phyloP scores from a whole-genome alignment of 2,888 invertebrate species.

The Ephialtes manifestator region DNA sequence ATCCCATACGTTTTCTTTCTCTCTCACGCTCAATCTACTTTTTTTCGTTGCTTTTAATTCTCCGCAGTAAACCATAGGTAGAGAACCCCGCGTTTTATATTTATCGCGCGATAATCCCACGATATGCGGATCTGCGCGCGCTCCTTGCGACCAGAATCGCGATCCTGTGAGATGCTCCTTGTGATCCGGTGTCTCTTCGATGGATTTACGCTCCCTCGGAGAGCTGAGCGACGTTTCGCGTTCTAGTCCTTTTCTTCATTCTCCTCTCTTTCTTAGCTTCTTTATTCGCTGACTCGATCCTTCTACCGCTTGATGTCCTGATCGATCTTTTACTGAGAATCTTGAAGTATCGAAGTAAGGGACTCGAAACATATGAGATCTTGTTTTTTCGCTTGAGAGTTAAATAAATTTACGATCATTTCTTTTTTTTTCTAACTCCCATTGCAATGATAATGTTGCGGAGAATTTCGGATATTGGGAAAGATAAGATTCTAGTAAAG shows the following conservation, averaged over 20 bases:
- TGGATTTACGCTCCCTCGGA: conserved; percentile 63
- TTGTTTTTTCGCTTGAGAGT: not conserved
- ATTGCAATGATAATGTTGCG: not conserved
- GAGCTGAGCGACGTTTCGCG: conserved; percentile 55
- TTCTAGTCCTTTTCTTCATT: conserved; percentile 38
- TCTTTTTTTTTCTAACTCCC: not conserved
- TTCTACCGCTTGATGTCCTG: conserved; percentile 30
- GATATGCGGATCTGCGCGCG: conserved; percentile 66
- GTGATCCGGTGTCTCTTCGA: conserved; percentile 53
- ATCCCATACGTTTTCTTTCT: conserved; percentile 54
- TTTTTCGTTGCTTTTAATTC: conserved; percentile 46
- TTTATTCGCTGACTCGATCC: conserved; percentile 34
- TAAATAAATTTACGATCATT: not conserved
- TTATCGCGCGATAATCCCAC: conserved; percentile 74
- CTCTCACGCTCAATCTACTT: conserved; percentile 52
- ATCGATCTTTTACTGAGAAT: conserved; percentile 60
- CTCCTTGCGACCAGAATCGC: conserved; percentile 51
- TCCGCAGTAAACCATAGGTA: conserved; percentile 28
- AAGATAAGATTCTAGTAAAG: not conserved
- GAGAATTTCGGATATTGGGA: not conserved
- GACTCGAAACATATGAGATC: not conserved
- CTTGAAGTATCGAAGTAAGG: conserved; percentile 12
- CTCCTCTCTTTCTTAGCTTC: conserved; percentile 24
- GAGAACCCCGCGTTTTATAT: conserved; percentile 64
- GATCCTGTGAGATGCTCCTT: conserved; percentile 33